phyloP scores from a whole-genome alignment of 2,888 invertebrate species.

The Geotrupes spiniger region DNA sequence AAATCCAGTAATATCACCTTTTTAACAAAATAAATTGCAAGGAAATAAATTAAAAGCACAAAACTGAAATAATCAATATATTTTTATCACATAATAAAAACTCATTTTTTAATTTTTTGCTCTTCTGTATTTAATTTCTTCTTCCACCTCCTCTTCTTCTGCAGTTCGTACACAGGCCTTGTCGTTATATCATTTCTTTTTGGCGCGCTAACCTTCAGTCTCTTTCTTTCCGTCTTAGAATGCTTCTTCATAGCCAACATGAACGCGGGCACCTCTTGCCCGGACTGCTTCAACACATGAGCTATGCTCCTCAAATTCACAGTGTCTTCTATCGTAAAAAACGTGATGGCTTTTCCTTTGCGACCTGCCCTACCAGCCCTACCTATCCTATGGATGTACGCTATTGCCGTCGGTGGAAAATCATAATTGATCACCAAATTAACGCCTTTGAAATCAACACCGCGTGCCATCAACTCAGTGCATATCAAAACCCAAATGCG shows the following conservation, averaged over 20 bases:
- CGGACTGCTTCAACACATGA: slow-evolving; percentile 84
- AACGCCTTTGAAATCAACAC: slow-evolving; percentile 95
- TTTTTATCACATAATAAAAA: too few species aligned
- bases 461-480: slow-evolving; percentile 95
- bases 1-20: too few species aligned
- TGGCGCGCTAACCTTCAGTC: slow-evolving; percentile 60
- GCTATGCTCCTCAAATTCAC: slow-evolving; percentile 86
- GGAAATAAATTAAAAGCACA: too few species aligned
- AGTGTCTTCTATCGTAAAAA: slow-evolving; percentile 90
- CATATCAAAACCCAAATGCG: slow-evolving; percentile 95
- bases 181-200: slow-evolving; percentile 67
- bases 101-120: background rate
- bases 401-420: slow-evolving; percentile 86
- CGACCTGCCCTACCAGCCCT: slow-evolving; percentile 93
- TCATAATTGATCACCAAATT: slow-evolving; percentile 97
- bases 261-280: slow-evolving; percentile 89
- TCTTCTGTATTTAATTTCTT: slow-evolving; percentile 6
- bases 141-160: slow-evolving; percentile 14
- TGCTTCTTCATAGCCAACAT: slow-evolving; percentile 75
- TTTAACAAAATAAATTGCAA: too few species aligned
- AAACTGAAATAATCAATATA: too few species aligned
- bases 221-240: slow-evolving; percentile 59
- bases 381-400: slow-evolving; percentile 85
- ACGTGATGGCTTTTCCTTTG: slow-evolving; percentile 85
- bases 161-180: slow-evolving; percentile 47